These are phyloP conservation scores for Leptothorax acervorum DNA, from an alignment of 2,888 invertebrate genomes.

Conservation along the genomic window DNA sequence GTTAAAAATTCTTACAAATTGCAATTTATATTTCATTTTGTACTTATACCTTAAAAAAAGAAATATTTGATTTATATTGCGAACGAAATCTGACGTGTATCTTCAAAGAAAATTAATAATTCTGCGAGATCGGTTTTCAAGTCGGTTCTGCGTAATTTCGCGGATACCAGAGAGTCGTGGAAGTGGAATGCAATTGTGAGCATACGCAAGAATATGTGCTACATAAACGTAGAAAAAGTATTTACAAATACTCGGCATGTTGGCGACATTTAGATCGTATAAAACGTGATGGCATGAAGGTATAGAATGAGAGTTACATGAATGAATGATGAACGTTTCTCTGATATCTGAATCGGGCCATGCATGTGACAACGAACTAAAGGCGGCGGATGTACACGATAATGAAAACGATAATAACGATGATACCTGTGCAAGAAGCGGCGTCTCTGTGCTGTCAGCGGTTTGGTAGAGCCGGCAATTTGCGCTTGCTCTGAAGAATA, in stretches of 20 bases:
- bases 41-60: not conserved
- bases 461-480: slow-evolving; percentile 85
- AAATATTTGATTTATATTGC: not conserved
- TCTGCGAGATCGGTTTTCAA: slow-evolving; percentile 11
- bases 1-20: slow-evolving; percentile 11
- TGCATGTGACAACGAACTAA: slow-evolving; percentile 70
- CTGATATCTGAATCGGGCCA: slow-evolving; percentile 66
- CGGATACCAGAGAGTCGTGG: slow-evolving; percentile 65
- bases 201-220: slow-evolving; percentile 47
- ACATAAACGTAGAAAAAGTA: slow-evolving; percentile 24
- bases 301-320: slow-evolving; percentile 37
- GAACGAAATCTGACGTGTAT: not conserved
- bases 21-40: not conserved
- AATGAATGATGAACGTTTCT: slow-evolving; percentile 46
- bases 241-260: slow-evolving; percentile 42
- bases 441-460: slow-evolving; percentile 85
- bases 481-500: slow-evolving; percentile 85
- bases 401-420: slow-evolving; percentile 78
- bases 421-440: slow-evolving; percentile 86
- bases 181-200: slow-evolving; percentile 22
- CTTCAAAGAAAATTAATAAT: not conserved
- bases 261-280: slow-evolving; percentile 31
- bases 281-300: slow-evolving; percentile 42
- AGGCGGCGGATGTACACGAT: slow-evolving; percentile 62
- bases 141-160: slow-evolving; percentile 17